These are phyloP conservation scores for Drepana falcataria DNA, from an alignment of 2,888 invertebrate species.

Conservation along the genomic window DNA sequence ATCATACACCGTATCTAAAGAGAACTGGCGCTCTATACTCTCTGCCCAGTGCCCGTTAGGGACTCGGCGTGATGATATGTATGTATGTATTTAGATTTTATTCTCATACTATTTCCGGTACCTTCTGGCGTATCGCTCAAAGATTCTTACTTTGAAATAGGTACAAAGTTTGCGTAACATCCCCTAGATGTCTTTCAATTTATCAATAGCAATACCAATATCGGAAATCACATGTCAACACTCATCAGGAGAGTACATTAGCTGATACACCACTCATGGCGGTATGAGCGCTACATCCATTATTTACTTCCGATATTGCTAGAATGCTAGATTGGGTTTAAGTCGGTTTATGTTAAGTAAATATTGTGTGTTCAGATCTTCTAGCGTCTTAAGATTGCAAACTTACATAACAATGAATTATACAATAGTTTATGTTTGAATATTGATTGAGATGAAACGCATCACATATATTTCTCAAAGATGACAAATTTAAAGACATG, in stretches of 20 bases:
- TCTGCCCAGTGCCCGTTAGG: no score
- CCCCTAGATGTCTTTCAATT: not conserved
- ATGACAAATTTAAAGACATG: not conserved
- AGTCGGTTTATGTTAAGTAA: not conserved
- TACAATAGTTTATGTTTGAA: slow-evolving; percentile 4
- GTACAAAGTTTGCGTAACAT: not conserved
- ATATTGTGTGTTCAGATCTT: not conserved
- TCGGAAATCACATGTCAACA: slow-evolving; percentile 7
- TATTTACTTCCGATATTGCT: slow-evolving; percentile 9
- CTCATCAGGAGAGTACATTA: slow-evolving; percentile 3
- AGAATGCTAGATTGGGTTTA: slow-evolving; percentile 1
- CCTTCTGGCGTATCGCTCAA: not conserved
- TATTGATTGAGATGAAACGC: not conserved
- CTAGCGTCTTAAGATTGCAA: not conserved
- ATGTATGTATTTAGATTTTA: no score
- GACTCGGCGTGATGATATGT: no score
- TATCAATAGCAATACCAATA: slow-evolving; percentile 6
- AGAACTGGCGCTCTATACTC: no score
- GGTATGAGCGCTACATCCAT: not conserved
- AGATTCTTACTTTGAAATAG: not conserved
- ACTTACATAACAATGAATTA: slow-evolving; percentile 7
- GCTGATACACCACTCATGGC: not conserved
- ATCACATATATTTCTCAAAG: slow-evolving; percentile 3
- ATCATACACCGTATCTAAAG: no score
- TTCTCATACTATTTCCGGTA: not conserved